Evolutionary conservation across 1,140 invertebrate genomes (phyloP).

Genomic region (Hycleus phaleratus): DNA sequence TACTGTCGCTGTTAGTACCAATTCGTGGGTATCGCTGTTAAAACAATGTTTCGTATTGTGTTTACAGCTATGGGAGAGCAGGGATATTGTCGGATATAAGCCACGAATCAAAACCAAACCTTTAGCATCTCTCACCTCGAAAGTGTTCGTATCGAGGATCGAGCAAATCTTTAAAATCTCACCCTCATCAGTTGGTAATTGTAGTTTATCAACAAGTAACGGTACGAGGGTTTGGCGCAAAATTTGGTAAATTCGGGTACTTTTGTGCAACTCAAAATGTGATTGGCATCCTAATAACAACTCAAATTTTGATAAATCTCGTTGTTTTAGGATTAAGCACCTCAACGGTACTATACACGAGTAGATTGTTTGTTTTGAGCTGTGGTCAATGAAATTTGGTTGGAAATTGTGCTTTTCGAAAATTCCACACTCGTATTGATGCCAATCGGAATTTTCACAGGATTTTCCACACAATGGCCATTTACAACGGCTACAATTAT

Average conservation of each 20-base stretch:
- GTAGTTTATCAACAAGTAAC: conserved; percentile 50
- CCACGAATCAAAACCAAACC: conserved; percentile 46
- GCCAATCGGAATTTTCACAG: conserved; percentile 45
- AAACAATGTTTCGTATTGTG: conserved; percentile 56
- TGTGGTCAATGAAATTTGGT: conserved; percentile 39
- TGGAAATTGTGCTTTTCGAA: conserved; percentile 49
- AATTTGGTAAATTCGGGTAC: conserved; percentile 49
- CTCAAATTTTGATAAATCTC: conserved; percentile 42
- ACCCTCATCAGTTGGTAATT: conserved; percentile 46
- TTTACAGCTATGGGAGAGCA: conserved; percentile 56
- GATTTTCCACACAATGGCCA: conserved; percentile 50
- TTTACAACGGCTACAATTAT: conserved; percentile 50
- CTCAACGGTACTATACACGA: conserved; percentile 56
- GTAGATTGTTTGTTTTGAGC: conserved; percentile 48
- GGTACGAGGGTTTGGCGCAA: conserved; percentile 53
- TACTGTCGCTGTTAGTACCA: conserved; percentile 47
- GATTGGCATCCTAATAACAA: conserved; percentile 46
- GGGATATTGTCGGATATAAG: conserved; percentile 51
- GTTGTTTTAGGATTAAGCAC: conserved; percentile 50
- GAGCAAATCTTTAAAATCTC: conserved; percentile 57
- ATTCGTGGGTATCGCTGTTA: conserved; percentile 33
- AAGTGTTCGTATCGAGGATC: conserved; percentile 60
- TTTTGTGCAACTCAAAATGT: conserved; percentile 50
- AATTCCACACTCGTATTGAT: conserved; percentile 48
- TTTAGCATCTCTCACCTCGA: conserved; percentile 47